Evolutionary conservation across 2,113 vertebrate genomes (phyloP), one percentile per base, ranked within the genome.

Genomic region (Polyodon spathula): DNA sequence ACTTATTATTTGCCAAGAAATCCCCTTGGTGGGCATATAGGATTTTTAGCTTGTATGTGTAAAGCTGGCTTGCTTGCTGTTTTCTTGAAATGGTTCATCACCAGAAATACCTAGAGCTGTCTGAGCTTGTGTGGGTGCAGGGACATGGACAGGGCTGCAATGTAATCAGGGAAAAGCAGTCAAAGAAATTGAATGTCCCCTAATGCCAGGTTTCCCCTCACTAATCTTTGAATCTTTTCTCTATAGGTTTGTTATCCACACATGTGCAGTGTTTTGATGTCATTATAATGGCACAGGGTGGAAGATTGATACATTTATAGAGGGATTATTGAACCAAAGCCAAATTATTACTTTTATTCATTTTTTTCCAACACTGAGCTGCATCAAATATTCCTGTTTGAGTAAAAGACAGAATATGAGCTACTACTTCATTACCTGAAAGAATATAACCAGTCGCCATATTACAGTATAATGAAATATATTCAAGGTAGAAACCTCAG

Each of bases 281-380:
- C 81, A 79, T 82, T 82, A 76, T 85, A 75, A 78, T 80, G 74
- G 79, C 74, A 79, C 72, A 72, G 71, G 77, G 76, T 83, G 76
- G 79, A 82, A 87, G 86, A 87, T 85, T 77, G 71, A 76, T 84
- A 83, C 81, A 86, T 83, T 74, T 82, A 83, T 59, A 81, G 77
- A 64, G 81, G 83, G 81, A 83, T 88, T 83, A 77, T 72, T 73
- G 51, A 66, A 71, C 71, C 59, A 72, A 75, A 71, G 75, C 66
- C 81, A 78, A 86, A 87, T 79, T 81, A 82, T 80, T 76, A 76
- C 78, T 86, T 83, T 81, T 75, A 81, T 82, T 85, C 73, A 73
- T 76, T 80, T 80, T 81, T 67, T 76, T 70, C 76, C 70, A 74
- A 82, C 84, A 87, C 78, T 79, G 78, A 68, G 69, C 71, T 65